Evolutionary conservation across 2,888 invertebrate species (phyloP).

Genomic region (Bellardia pandia): DNA sequence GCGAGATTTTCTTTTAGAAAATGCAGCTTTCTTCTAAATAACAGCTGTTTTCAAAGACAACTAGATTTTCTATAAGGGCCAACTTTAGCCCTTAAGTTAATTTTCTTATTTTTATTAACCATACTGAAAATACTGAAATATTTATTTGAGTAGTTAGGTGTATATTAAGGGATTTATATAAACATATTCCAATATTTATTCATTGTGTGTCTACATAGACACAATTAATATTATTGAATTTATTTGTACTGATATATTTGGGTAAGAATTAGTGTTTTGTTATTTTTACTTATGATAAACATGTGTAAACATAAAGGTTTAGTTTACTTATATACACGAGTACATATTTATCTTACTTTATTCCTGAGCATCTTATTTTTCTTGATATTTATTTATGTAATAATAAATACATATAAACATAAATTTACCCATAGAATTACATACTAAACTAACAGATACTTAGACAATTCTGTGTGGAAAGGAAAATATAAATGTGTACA

Average conservation of each 20-base stretch:
- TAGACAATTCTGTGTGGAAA: background rate
- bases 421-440: background rate
- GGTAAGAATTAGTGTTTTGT: background rate
- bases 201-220: background rate
- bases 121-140: background rate
- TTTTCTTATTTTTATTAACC: background rate
- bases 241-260: background rate
- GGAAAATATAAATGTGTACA: background rate
- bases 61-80: no score
- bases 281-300: conserved; percentile 31
- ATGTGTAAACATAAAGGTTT: conserved; percentile 47
- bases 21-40: no score
- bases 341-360: conserved; percentile 10
- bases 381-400: conserved; percentile 11
- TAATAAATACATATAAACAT: conserved; percentile 15
- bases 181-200: background rate
- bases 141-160: background rate
- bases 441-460: conserved; percentile 8
- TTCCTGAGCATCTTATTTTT: conserved; percentile 2
- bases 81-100: no score
- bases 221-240: background rate
- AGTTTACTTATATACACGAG: background rate
- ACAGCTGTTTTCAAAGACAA: no score
- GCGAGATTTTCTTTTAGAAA: no score
- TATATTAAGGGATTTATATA: background rate